Conservation (phyloP, 2,113 vertebrate species). For the Hippocampus barbouri region DNA sequence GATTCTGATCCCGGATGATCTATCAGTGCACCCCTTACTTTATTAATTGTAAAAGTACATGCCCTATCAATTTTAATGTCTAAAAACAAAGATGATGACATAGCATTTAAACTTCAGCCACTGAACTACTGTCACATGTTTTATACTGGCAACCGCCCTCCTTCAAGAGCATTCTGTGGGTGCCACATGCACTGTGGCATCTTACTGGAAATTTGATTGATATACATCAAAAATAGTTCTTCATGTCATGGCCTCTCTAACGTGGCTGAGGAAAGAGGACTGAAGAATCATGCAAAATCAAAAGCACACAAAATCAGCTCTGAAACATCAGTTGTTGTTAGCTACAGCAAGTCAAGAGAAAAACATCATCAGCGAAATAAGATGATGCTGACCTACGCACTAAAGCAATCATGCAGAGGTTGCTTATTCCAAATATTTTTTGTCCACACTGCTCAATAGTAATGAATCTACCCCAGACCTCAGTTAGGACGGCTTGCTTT, state of each 20-base stretch:
- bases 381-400: background rate
- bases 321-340: background rate
- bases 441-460: background rate
- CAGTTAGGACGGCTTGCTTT: conserved; percentile 3
- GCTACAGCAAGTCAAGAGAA: background rate
- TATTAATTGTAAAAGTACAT: no score
- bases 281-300: conserved; percentile 17
- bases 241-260: conserved; percentile 5
- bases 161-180: no score
- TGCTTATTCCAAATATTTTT: conserved; percentile 9
- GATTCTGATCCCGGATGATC: no score
- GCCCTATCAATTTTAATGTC: no score
- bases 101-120: no score
- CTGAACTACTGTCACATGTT: no score
- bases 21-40: no score
- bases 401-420: background rate
- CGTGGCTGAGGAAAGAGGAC: conserved; percentile 38
- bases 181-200: no score
- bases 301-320: background rate
- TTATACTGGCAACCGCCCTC: no score
- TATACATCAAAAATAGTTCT: no score
- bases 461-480: background rate
- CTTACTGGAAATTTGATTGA: no score
- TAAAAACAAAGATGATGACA: no score
- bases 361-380: background rate